Base-by-base conservation (phyloP, 2,797 vertebrate species). In the Neosilurus mollespiculum region DNA sequence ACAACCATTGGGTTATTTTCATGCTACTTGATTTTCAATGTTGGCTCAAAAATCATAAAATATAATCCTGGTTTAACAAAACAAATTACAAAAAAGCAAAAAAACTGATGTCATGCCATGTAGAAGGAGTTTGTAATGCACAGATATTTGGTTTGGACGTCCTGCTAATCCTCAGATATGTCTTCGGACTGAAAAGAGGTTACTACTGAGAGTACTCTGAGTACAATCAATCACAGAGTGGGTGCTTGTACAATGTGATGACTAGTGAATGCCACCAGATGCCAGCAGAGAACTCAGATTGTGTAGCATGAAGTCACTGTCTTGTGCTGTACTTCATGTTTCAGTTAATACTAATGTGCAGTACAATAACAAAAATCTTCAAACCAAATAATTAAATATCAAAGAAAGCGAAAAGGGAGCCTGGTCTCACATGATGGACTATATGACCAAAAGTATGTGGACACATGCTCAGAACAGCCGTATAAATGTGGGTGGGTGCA, bases 251-350 rank as follows among this genome's bases (percentile, higher is more conserved):
- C 71, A 64, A 2, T 79, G 90, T 85, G 76, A 81, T 66, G 81
- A 34, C 9, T 3, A 4, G 0, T 34, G 12, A 30, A 4, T 14
- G 18, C 88, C 93, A 91, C 87, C 87, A 91, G 93, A 87, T 90
- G 88, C 87, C 86, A 90, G 90, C 89, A 93, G n/a, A 77, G 61
- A 20, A 10, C 83, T 18, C 9, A 62, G 24, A 79, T 20, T 64
- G 26, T 73, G 59, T 7, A 16, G 14, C 22, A 65, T 11, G 14
- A 2, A 51, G 10, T 30, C n/a, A 20, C 30, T 18, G 51, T 18
- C 18, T 7, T 71, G 53, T 14, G 30, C 34, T 24, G 16, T 15
- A 34, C 3, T 11, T 43, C 20, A n/a, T 26, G 51, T 9, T 54
- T 73, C 15, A 30, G 2, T 24, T 14, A n/a, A 69, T 20, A 18